These are phyloP conservation scores for Bubalus kerabau DNA, from an alignment of 2,113 vertebrate species.

Conservation along the genomic window DNA sequence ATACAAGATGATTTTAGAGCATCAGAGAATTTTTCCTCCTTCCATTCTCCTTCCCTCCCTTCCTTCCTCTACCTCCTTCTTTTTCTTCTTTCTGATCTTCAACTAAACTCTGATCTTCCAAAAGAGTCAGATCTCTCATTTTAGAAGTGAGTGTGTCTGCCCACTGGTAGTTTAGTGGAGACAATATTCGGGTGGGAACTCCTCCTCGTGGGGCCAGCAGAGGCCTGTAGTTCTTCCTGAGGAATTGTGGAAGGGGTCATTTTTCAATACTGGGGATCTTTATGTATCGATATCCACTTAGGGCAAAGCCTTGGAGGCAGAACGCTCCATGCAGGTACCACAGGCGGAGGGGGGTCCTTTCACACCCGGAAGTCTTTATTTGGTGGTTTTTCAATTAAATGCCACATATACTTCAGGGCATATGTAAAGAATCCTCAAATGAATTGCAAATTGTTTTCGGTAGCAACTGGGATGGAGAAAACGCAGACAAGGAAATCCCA, in stretches of 20 bases:
- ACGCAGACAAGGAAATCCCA: conserved; percentile 20
- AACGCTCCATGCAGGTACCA: background rate
- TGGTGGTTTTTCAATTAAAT: conserved; percentile 59
- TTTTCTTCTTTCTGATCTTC: background rate
- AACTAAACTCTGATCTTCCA: background rate
- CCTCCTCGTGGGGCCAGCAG: rapidly evolving
- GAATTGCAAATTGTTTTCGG: conserved; percentile 45
- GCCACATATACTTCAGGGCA: background rate
- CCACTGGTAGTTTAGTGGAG: too few species aligned
- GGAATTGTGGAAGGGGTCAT: background rate
- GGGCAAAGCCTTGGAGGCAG: background rate
- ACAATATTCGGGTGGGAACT: rapidly evolving
- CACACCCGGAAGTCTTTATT: background rate
- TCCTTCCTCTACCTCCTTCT: background rate
- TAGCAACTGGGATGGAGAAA: conserved; percentile 8
- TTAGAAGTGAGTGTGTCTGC: background rate
- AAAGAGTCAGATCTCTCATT: background rate
- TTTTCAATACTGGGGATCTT: background rate
- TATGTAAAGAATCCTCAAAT: conserved; percentile 46
- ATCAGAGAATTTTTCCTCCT: background rate
- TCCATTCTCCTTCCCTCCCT: too few species aligned
- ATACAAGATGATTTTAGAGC: background rate
- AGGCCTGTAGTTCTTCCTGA: background rate
- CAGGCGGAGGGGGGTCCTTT: background rate
- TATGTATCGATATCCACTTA: background rate